phyloP scores from a whole-genome alignment of 2,113 vertebrate genomes.

The Halichoerus grypus region DNA sequence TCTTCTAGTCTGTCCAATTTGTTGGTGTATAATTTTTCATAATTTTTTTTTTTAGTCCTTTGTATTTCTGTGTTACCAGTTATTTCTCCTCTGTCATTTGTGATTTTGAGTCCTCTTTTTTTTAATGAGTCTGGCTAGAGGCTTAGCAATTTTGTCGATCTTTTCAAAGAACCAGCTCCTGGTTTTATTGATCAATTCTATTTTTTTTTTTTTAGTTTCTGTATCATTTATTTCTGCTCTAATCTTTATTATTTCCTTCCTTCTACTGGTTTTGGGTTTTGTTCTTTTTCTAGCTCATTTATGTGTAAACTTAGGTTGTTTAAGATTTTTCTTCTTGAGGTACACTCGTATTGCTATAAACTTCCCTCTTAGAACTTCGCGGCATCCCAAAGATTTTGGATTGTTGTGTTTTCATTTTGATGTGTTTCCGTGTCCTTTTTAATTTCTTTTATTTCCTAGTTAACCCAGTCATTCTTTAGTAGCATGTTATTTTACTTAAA shows the following conservation, averaged over 20 bases:
- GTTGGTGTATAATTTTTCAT: neutral
- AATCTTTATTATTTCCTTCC: neutral
- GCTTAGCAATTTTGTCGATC: neutral
- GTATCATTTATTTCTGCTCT: neutral
- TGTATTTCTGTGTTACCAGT: neutral
- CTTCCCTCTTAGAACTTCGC: neutral
- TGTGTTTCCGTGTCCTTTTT: neutral
- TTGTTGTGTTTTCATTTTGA: neutral
- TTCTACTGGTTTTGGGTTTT: neutral
- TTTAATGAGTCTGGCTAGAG: neutral
- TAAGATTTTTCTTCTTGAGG: neutral
- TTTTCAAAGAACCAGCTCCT: neutral
- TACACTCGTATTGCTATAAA: neutral
- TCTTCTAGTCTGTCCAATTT: neutral
- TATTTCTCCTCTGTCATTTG: neutral
- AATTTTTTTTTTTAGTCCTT: neutral
- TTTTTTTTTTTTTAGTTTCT: neutral
- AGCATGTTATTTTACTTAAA: neutral
- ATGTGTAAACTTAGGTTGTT: neutral
- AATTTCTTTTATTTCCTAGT: neutral
- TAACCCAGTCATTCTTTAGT: neutral
- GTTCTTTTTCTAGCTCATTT: neutral
- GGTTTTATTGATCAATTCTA: neutral
- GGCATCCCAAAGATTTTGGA: neutral
- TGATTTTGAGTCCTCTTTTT: neutral